Percentiles rank a stretch among this genome's conserved stretches.
These are phyloP conservation scores for Ranitomeya imitator DNA, from an alignment of 2,113 vertebrate genomes.

Conservation along the genomic window DNA sequence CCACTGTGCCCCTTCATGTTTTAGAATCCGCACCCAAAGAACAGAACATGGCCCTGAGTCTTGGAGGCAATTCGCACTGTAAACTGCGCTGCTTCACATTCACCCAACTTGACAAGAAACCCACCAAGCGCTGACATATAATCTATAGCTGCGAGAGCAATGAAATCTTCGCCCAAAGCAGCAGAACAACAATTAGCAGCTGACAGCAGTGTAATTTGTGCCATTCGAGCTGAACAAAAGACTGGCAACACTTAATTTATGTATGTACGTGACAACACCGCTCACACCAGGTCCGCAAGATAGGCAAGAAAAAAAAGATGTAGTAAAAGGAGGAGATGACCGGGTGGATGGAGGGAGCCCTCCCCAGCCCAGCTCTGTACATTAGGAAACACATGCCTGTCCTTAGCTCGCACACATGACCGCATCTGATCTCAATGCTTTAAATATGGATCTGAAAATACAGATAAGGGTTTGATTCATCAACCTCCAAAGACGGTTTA, in stretches of 20 bases:
- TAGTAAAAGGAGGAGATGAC: background rate
- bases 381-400: constrained; percentile 21
- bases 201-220: constrained; percentile 28
- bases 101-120: background rate
- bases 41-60: background rate
- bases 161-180: constrained; percentile 13
- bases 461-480: constrained; percentile 31
- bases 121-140: background rate
- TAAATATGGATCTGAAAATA: constrained; percentile 1
- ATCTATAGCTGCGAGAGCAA: constrained; percentile 16
- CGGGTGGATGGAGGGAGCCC: background rate
- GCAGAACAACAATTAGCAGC: constrained; percentile 16
- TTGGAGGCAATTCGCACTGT: background rate
- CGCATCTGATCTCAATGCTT: constrained; percentile 24
- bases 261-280: background rate
- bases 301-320: background rate
- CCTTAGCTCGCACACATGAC: constrained; percentile 17
- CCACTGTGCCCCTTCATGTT: background rate
- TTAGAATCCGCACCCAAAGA: background rate
- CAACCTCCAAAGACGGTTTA: constrained; percentile 10
- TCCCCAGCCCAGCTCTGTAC: background rate
- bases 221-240: constrained; percentile 1
- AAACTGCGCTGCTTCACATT: background rate
- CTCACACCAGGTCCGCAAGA: background rate
- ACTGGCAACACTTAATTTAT: constrained; percentile 21